These are phyloP conservation scores for Aphaenogaster ashmeadi DNA, from an alignment of 1,140 invertebrate genomes.

Conservation along the genomic window DNA sequence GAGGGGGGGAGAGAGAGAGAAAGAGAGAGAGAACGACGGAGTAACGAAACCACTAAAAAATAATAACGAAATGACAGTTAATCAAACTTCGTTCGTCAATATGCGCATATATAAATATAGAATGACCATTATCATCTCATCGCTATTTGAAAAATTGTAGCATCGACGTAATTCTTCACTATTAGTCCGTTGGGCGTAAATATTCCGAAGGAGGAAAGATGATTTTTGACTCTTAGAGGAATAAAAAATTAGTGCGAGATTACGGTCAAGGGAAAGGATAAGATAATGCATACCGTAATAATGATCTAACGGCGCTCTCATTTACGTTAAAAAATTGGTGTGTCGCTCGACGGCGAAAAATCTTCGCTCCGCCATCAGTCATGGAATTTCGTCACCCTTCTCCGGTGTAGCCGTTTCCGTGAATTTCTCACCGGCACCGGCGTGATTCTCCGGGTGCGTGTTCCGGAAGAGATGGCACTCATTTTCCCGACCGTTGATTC, in stretches of 20 bases:
- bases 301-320: constrained; percentile 42
- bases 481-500: constrained; percentile 85
- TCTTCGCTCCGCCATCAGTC: constrained; percentile 47
- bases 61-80: constrained; percentile 65
- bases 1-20: neutral
- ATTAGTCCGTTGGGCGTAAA: neutral
- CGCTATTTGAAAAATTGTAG: neutral
- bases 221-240: constrained; percentile 1
- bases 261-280: neutral
- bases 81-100: constrained; percentile 42
- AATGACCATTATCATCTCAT: neutral
- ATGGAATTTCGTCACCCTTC: constrained; percentile 71
- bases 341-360: constrained; percentile 24
- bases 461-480: constrained; percentile 85
- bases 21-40: neutral
- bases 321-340: constrained; percentile 43
- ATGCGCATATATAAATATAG: constrained; percentile 8
- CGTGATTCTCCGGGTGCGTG: constrained; percentile 76
- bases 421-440: constrained; percentile 65
- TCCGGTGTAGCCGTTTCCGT: constrained; percentile 15
- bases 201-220: neutral
- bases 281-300: constrained; percentile 43
- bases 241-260: neutral
- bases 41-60: neutral
- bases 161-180: too few species aligned